Conservation (phyloP, 2,888 invertebrate species). For the Amblyjoppa fuscipennis region DNA sequence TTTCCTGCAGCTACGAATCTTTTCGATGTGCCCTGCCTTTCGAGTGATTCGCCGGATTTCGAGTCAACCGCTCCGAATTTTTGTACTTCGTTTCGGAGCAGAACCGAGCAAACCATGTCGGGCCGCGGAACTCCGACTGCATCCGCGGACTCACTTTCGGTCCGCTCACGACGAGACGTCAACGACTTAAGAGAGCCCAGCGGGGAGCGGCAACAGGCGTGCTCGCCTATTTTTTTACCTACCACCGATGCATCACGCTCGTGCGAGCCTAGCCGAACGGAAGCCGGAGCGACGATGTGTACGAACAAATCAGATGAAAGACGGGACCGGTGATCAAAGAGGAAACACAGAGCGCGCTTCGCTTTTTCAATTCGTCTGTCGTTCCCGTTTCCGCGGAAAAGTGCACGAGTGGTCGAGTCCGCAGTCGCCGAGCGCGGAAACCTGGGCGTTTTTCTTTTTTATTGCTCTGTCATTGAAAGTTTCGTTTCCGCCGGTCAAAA, state of each 20-base stretch:
- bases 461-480: slow-evolving; percentile 17
- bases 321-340: slow-evolving; percentile 38
- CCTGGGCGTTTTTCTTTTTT: neutral
- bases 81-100: neutral
- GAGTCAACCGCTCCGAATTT: too few relatives aligned
- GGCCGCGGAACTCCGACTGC: neutral
- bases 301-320: slow-evolving; percentile 22
- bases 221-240: neutral
- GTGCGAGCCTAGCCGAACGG: neutral
- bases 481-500: neutral
- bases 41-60: neutral
- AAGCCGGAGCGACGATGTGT: slow-evolving; percentile 1
- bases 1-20: neutral
- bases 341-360: neutral
- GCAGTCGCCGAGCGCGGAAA: slow-evolving; percentile 16
- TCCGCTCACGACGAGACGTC: neutral
- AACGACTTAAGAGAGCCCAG: neutral
- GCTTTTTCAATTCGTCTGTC: slow-evolving; percentile 22
- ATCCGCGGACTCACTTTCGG: neutral
- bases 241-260: neutral
- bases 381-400: neutral
- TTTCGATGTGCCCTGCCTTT: neutral
- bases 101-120: neutral
- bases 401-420: neutral
- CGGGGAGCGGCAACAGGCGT: neutral